Base-by-base conservation (phyloP, 2,797 vertebrate species). In the Ctenochaetus hawaiiensis region DNA sequence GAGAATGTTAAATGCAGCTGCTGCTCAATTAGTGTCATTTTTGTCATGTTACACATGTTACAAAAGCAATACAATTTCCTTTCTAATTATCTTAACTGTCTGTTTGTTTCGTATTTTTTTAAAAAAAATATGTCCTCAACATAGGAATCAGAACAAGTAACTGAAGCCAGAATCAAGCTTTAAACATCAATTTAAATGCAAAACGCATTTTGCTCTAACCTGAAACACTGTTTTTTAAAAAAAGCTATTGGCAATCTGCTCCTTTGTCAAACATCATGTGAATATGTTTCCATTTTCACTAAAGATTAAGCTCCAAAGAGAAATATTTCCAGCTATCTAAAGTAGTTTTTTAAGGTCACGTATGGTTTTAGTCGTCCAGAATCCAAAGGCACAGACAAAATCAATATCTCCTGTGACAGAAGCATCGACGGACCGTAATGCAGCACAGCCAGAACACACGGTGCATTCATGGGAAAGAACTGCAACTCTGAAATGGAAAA, bases 1-100 rank as follows among this genome's bases (percentile, higher is more conserved):
- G 65, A 23, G 51, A 41, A 71, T 66, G 1, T 37, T 47, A 39
- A 37, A 34, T 75, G 51, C 45, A 62, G 72, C 72, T 59, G 44
- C 49, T 75, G 52, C 26, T 18, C 71, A 20, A 75, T 67, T 41
- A 41, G n/a, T 30, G 13, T 67, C 0, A 0, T 72, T 86, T 73
- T 69, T 18, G 44, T 20, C 18, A 58, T 2, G 17, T 51, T 20
- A 52, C 20, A 53, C 1, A 1, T 45, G 43, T 51, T 57, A 37
- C 60, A 54, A n/a, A 71, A 76, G 45, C 48, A 69, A 68, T 53
- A 51, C 64, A 62, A 53, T 76, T 57, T 72, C 56, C 44, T 47
- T 39, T n/a, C 53, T 48, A 47, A 56, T 68, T 66, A 79, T 22
- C 23, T 59, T 53, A 72, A 59, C 30, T 13, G 3, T 44, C 67